phyloP scores from a whole-genome alignment of 2,888 invertebrate genomes.

The Pantelozetes paolii region DNA sequence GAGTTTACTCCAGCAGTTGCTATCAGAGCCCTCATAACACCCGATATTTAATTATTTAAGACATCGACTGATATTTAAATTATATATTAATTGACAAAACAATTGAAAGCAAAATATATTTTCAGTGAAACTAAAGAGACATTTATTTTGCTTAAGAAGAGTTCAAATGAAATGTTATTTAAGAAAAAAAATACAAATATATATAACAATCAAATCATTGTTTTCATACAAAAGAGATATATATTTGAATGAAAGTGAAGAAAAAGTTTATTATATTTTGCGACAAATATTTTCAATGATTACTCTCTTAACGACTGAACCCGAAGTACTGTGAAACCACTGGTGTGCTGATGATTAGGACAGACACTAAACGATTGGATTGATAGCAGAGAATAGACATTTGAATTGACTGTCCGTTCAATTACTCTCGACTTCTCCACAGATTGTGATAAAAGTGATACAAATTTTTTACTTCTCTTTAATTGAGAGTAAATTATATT shows the following conservation, averaged over 20 bases:
- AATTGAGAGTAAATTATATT: not conserved
- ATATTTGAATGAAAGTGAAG: too few species aligned
- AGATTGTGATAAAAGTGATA: constrained; percentile 24
- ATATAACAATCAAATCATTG: too few species aligned
- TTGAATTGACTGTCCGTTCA: not conserved
- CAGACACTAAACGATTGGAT: not conserved
- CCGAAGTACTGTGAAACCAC: too few species aligned
- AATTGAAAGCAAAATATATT: not conserved
- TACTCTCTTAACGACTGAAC: too few species aligned
- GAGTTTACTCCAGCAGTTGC: constrained; percentile 73
- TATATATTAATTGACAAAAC: not conserved
- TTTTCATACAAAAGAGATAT: too few species aligned
- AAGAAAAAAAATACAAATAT: too few species aligned
- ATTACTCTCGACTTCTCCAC: not conserved
- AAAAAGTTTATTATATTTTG: too few species aligned
- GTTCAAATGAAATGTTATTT: not conserved
- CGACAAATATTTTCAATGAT: not conserved
- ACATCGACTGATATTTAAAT: not conserved
- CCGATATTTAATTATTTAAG: not conserved
- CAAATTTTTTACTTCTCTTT: not conserved
- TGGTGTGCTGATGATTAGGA: too few species aligned
- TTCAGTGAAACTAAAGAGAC: not conserved
- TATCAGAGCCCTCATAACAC: constrained; percentile 61
- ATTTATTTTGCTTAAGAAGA: not conserved
- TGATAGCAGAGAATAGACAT: not conserved